Base-by-base conservation (phyloP, 2,113 vertebrate genomes). In the Alouatta palliata region DNA sequence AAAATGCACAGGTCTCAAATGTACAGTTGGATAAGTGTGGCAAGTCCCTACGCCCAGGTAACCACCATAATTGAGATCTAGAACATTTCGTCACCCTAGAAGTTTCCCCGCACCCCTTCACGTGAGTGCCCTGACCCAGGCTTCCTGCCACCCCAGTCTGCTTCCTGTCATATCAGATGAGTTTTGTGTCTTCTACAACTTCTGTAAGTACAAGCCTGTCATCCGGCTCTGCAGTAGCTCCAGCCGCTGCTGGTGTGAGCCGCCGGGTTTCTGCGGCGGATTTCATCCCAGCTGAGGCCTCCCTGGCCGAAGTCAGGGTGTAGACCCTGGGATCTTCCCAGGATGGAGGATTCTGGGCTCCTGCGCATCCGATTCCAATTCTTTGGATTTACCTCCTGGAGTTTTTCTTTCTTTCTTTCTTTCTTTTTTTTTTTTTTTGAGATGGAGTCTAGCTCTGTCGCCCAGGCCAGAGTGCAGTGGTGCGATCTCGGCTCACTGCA, bases 121-220 rank as follows among this genome's bases (percentile, higher is more conserved):
- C 2, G 0, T 8, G 0, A 25, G 20, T 4, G 2, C 16, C 66
- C 40, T 1, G 1, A 21, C 17, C 58, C 35, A 25, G 30, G 43
- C 32, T 5, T 6, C 82, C 88, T 4, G 8, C 82, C 88, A 10
- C 40, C 6, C 40, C 6, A 27, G n/a, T 35, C 40, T 27, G 58
- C 43, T 11, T 27, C 56, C 76, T 12, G 58, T 56, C 11, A 4
- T 49, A 23, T 9, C 1, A 14, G 40, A 2, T 6, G 68, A 47
- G 80, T 14, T 64, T 40, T 10, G 9, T 43, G 40, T 79, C 64
- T 58, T 25, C 37, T n/a, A 56, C 45, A 75, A 77, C 64, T 10
- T 25, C 37, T 1, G 0, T 8, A 5, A 32, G 11, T 3, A 30
- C 19, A 14, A 35, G 16, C 17, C 23, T 19, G 49, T 3, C 0